phyloP scores from a whole-genome alignment of 2,113 vertebrate species.

The Varanus komodoensis region DNA sequence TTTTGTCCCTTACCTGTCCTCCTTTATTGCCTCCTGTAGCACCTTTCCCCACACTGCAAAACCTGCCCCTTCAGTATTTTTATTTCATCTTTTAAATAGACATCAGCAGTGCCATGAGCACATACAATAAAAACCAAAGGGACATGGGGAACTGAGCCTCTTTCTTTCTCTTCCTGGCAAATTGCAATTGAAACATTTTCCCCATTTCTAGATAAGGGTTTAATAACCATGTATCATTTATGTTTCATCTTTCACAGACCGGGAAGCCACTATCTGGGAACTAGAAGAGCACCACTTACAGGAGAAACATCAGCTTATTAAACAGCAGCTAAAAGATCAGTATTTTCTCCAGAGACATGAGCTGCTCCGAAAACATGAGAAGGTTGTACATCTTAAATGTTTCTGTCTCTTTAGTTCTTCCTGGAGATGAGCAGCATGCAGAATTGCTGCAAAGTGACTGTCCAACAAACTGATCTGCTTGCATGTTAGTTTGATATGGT shows the following conservation, averaged over 20 bases:
- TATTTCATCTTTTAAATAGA: neutral
- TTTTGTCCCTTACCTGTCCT: neutral
- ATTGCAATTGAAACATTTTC: accelerated
- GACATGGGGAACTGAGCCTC: neutral
- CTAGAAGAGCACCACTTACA: conserved; percentile 92
- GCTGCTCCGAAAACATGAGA: conserved; percentile 93
- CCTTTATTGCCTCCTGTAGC: neutral
- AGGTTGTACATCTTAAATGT: conserved; percentile 78
- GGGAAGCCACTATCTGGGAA: conserved; percentile 90
- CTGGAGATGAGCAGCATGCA: neutral
- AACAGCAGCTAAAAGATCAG: conserved; percentile 98
- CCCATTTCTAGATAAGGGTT: neutral
- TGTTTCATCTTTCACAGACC: conserved; percentile 74
- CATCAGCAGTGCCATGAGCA: neutral
- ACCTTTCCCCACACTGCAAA: no score
- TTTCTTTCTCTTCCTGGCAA: neutral
- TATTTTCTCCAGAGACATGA: conserved; percentile 97
- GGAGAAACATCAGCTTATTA: conserved; percentile 91
- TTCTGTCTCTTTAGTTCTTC: accelerated
- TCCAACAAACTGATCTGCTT: neutral
- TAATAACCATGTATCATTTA: neutral
- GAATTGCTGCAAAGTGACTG: neutral
- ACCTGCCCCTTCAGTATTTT: neutral
- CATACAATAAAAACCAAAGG: neutral
- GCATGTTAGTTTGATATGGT: neutral